phyloP scores from a whole-genome alignment of 2,113 vertebrate species.

The Pelmatolapia mariae region DNA sequence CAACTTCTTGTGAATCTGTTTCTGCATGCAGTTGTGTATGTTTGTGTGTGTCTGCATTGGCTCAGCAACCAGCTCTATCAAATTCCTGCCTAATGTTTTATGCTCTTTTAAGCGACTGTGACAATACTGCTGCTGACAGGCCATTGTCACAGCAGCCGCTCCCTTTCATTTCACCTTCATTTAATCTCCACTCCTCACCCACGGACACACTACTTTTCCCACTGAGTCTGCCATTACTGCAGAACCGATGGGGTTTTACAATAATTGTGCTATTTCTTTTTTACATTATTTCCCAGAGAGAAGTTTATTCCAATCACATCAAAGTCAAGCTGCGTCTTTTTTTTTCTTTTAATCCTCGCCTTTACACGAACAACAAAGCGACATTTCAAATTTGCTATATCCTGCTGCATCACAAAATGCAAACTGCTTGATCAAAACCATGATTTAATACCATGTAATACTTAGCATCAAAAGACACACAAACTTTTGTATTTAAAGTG shows the following conservation, averaged over 20 bases:
- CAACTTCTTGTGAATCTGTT: neutral
- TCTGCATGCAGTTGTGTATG: neutral
- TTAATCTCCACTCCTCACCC: conserved; percentile 12
- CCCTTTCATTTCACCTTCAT: neutral
- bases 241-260: neutral
- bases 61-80: neutral
- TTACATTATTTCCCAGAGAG: neutral
- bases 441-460: neutral
- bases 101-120: conserved; percentile 8
- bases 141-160: conserved; percentile 18
- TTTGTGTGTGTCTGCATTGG: neutral
- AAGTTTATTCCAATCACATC: neutral
- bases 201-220: neutral
- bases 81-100: neutral
- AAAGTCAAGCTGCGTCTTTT: neutral
- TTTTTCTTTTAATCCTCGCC: neutral
- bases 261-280: neutral
- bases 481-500: neutral
- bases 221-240: neutral
- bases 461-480: neutral
- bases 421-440: neutral
- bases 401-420: neutral
- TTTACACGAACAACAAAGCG: neutral
- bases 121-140: neutral
- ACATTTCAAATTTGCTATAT: neutral